Percentiles rank a stretch among this genome's conserved stretches.
phyloP scores from a whole-genome alignment of 35 echinoderm and acorn worm genomes.

The Stichopus chloronotus region DNA sequence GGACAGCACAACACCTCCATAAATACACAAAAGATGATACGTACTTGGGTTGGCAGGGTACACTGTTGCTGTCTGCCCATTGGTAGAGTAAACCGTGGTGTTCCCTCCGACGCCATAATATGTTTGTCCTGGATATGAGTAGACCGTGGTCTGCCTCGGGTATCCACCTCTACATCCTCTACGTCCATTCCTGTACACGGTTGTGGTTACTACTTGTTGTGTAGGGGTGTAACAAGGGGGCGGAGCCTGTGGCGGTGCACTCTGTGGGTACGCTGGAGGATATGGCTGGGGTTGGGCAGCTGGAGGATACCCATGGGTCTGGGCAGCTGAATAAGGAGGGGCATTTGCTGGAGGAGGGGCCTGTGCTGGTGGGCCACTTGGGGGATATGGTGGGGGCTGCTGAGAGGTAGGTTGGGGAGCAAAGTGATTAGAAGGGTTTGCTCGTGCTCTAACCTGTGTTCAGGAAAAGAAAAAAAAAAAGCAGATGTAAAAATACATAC shows the following conservation, averaged over 20 bases:
- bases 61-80: not conserved
- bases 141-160: constrained; percentile 46
- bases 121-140: constrained; percentile 64
- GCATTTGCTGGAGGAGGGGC: not conserved
- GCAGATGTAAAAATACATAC: no score
- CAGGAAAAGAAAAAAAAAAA: not conserved
- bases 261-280: constrained; percentile 10
- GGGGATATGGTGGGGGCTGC: not conserved
- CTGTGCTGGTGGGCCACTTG: not conserved
- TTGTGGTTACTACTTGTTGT: constrained; percentile 36
- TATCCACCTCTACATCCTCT: not conserved
- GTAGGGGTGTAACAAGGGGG: constrained; percentile 44
- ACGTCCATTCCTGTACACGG: constrained; percentile 45
- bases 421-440: not conserved
- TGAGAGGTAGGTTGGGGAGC: not conserved
- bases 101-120: not conserved
- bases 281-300: constrained; percentile 5
- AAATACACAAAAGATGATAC: not conserved
- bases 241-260: constrained; percentile 35
- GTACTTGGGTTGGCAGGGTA: not conserved
- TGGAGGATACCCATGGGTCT: not conserved
- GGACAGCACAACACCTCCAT: no score
- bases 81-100: constrained; percentile 53
- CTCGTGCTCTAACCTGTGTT: not conserved
- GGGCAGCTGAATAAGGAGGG: not conserved